Percentiles rank a stretch among this genome's conserved stretches.
Evolutionary conservation across 2,888 invertebrate genomes (phyloP).

Genomic region (Syrista parreyssii): DNA sequence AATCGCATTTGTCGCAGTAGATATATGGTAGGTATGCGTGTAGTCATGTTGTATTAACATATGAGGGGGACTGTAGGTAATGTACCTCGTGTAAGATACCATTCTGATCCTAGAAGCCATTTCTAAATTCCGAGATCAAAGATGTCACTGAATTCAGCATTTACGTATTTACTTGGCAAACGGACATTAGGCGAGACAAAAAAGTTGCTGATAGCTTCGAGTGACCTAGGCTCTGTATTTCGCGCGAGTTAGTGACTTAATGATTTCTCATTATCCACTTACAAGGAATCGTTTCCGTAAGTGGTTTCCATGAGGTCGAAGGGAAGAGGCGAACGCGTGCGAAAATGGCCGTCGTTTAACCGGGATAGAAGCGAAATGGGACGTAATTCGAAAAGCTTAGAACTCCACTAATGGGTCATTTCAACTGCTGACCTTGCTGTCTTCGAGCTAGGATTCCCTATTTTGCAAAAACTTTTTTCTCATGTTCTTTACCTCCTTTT

Average conservation of each 20-base stretch:
- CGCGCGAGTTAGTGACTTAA: constrained; percentile 33
- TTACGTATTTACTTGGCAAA: background rate
- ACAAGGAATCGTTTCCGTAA: constrained; percentile 46
- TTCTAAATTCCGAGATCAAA: background rate
- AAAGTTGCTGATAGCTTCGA: background rate
- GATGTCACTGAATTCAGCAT: background rate
- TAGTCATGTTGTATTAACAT: background rate
- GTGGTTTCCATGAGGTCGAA: constrained; percentile 25
- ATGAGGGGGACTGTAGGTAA: background rate
- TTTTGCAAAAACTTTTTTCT: background rate
- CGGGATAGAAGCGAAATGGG: background rate
- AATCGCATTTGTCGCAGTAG: constrained; percentile 42
- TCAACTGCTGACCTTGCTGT: background rate
- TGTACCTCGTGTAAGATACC: background rate
- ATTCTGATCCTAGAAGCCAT: background rate
- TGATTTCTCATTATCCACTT: constrained; percentile 49
- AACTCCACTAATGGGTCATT: background rate
- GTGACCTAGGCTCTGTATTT: background rate
- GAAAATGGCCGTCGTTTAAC: background rate
- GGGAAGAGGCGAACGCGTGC: background rate
- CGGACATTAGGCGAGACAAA: background rate
- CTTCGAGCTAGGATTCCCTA: background rate
- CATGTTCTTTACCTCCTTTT: background rate
- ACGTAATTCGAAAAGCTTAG: background rate
- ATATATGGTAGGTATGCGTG: background rate